Conservation (phyloP, 2,113 vertebrate genomes). For the Protomyctophum bolini region DNA sequence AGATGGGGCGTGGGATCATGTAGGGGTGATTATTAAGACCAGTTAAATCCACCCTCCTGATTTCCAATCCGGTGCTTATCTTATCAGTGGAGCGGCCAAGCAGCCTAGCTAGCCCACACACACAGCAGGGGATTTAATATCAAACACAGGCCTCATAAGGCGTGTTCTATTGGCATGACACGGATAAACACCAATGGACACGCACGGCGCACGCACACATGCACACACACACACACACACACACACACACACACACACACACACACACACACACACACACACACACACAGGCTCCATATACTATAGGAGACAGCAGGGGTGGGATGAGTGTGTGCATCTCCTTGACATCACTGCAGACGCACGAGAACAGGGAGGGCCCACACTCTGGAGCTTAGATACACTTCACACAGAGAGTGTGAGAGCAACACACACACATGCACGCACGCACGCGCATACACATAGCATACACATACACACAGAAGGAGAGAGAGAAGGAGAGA, state of each 20-base stretch:
- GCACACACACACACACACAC: no score
- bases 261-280: no score
- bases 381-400: slow-evolving; percentile 23
- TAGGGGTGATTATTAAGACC: slow-evolving; percentile 66
- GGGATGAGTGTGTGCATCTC: slow-evolving; percentile 13
- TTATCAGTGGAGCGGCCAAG: slow-evolving; percentile 57
- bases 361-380: slow-evolving; percentile 42
- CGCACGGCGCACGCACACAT: no score
- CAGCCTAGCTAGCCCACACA: slow-evolving; percentile 30
- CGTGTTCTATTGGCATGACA: slow-evolving; percentile 57
- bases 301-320: slow-evolving; percentile 22
- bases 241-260: no score
- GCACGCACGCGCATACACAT: no score
- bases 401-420: slow-evolving; percentile 4
- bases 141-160: slow-evolving; percentile 57
- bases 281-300: slow-evolving; percentile 7
- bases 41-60: slow-evolving; percentile 64
- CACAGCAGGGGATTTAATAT: slow-evolving; percentile 63
- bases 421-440: slow-evolving; percentile 6
- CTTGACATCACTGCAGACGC: slow-evolving; percentile 47
- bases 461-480: background rate
- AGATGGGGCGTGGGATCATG: slow-evolving; percentile 1
- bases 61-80: slow-evolving; percentile 57
- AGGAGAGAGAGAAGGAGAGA: slow-evolving; percentile 3
- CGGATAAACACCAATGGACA: slow-evolving; percentile 60